Conservation (phyloP, 2,888 invertebrate genomes). For the Epinotia demarniana region DNA sequence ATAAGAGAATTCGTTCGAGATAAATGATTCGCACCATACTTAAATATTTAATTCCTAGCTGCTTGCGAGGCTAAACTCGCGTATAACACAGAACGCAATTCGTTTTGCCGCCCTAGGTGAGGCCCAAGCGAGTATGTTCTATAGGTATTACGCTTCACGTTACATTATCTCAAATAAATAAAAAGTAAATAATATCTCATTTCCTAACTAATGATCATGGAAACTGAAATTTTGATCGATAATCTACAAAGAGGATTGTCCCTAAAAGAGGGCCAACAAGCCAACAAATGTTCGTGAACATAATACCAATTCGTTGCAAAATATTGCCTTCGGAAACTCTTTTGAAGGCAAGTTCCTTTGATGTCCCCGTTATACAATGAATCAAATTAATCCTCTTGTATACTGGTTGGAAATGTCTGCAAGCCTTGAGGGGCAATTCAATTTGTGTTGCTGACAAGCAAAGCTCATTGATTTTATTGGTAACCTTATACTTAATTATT, state of each 20-base stretch:
- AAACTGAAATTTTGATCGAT: not conserved
- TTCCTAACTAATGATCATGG: not conserved
- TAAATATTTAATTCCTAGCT: too few species aligned
- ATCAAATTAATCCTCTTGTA: conserved; percentile 41
- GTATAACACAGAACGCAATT: too few species aligned
- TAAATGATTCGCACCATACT: too few species aligned
- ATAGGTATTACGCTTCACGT: too few species aligned
- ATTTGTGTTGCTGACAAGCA: conserved; percentile 38
- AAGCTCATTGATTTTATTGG: conserved; percentile 43
- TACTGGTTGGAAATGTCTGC: conserved; percentile 28
- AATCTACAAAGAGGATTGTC: conserved; percentile 4
- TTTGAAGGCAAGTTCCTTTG: conserved; percentile 40
- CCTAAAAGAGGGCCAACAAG: conserved; percentile 6
- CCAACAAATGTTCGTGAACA: conserved; percentile 24
- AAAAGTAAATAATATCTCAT: not conserved
- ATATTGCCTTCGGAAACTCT: conserved; percentile 37
- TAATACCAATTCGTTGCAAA: conserved; percentile 31
- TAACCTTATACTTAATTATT: conserved; percentile 17
- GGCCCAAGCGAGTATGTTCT: too few species aligned
- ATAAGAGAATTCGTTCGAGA: too few species aligned
- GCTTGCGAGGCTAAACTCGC: too few species aligned
- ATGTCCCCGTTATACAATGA: conserved; percentile 42
- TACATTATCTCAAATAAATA: too few species aligned
- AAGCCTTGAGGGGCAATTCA: conserved; percentile 36
- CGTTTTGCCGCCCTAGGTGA: too few species aligned